Conservation (phyloP, 2,113 vertebrate genomes). For the Caracal caracal region DNA sequence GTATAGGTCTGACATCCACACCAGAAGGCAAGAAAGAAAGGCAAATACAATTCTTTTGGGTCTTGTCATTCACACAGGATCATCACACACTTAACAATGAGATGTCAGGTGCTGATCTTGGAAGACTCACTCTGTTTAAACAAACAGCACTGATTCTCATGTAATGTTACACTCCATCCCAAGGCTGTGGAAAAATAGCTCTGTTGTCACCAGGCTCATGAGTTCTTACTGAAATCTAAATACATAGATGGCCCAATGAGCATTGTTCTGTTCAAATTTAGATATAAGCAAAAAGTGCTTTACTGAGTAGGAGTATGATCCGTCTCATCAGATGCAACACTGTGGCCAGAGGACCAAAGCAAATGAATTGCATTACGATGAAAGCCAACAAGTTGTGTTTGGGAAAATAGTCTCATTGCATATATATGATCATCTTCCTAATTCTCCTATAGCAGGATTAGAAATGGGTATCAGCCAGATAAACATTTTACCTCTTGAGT, state of each 20-base stretch:
- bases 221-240: conserved; percentile 64
- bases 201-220: not conserved
- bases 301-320: not conserved
- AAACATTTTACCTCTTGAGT: not conserved
- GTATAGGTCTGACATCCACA: conserved; percentile 7
- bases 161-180: conserved; percentile 63
- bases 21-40: conserved; percentile 49
- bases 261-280: not conserved
- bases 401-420: not conserved
- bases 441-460: not conserved
- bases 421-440: accelerated
- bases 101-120: conserved; percentile 75
- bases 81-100: not conserved
- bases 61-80: conserved; percentile 47
- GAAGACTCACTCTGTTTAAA: conserved; percentile 77
- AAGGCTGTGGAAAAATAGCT: conserved; percentile 64
- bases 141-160: conserved; percentile 72
- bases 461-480: not conserved
- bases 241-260: not conserved
- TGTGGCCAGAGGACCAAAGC: not conserved
- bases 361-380: not conserved
- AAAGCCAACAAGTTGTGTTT: not conserved
- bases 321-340: not conserved
- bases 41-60: not conserved
- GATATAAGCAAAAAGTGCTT: not conserved